Percentiles rank a stretch among this genome's conserved stretches.
Conservation (phyloP, 1,140 invertebrate species). For the Amyelois transitella region DNA sequence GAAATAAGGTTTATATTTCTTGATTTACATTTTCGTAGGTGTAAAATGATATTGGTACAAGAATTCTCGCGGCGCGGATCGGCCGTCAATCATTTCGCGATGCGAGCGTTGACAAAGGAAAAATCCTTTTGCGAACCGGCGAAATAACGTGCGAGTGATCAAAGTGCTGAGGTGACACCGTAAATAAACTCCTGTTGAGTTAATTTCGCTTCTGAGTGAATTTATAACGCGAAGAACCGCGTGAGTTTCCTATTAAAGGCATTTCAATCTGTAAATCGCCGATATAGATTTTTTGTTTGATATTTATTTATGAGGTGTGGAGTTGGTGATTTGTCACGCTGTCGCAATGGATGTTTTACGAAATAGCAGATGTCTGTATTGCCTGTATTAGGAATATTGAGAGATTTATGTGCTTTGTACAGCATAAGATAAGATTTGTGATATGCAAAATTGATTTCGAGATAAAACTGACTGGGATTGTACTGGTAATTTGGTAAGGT, state of each 20-base stretch:
- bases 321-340: neutral
- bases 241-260: conserved; percentile 5
- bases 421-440: neutral
- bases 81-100: conserved; percentile 62
- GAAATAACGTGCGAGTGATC: conserved; percentile 53
- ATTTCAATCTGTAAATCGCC: conserved; percentile 6
- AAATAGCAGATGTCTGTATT: neutral
- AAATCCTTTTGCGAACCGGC: conserved; percentile 54
- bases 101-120: conserved; percentile 61
- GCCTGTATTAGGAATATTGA: neutral
- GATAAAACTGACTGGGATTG: neutral
- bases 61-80: conserved; percentile 51
- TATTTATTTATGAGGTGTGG: conserved; percentile 1
- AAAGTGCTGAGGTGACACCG: conserved; percentile 51
- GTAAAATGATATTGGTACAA: conserved; percentile 11
- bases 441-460: neutral
- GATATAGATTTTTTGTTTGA: neutral
- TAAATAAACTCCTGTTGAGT: conserved; percentile 50
- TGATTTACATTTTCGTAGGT: neutral
- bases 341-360: neutral
- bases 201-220: conserved; percentile 35
- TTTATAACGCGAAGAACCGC: conserved; percentile 8
- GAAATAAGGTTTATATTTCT: neutral
- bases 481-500: neutral
- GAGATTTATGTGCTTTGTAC: neutral